phyloP scores from a whole-genome alignment of 1,140 invertebrate genomes.

The Arctopsyche grandis region DNA sequence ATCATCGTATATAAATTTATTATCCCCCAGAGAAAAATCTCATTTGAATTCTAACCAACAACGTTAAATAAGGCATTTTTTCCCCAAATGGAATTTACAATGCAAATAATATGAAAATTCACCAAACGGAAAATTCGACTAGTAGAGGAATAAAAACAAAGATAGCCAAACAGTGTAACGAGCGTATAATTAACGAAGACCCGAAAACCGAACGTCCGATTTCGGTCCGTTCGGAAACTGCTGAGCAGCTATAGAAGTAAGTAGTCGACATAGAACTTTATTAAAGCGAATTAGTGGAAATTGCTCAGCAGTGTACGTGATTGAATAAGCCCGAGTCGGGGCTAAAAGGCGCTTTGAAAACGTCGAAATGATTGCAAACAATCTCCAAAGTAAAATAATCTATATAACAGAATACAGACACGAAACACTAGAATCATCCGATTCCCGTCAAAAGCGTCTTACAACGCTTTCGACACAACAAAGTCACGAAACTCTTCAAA shows the following conservation, averaged over 20 bases:
- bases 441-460: too few species aligned
- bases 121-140: too few species aligned
- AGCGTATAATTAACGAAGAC: neutral
- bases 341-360: neutral
- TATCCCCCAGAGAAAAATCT: neutral
- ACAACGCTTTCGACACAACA: too few species aligned
- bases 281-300: constrained; percentile 26
- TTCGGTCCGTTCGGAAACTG: neutral
- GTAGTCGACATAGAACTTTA: constrained; percentile 22
- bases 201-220: neutral
- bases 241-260: constrained; percentile 6
- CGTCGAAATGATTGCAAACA: too few species aligned
- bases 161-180: neutral
- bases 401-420: too few species aligned
- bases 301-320: constrained; percentile 26
- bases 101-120: too few species aligned
- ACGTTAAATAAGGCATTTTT: too few species aligned
- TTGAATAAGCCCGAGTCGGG: constrained; percentile 14
- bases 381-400: too few species aligned
- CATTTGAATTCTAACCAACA: neutral
- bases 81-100: too few species aligned
- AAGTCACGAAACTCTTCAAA: too few species aligned
- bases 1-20: neutral
- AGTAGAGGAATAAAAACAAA: neutral
- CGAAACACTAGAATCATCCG: too few species aligned